A percentile compares a stretch with the other conserved stretches of the same genome.
These are phyloP conservation scores for Hydropsyche betteni DNA, from an alignment of 2,888 invertebrate genomes.

Conservation along the genomic window DNA sequence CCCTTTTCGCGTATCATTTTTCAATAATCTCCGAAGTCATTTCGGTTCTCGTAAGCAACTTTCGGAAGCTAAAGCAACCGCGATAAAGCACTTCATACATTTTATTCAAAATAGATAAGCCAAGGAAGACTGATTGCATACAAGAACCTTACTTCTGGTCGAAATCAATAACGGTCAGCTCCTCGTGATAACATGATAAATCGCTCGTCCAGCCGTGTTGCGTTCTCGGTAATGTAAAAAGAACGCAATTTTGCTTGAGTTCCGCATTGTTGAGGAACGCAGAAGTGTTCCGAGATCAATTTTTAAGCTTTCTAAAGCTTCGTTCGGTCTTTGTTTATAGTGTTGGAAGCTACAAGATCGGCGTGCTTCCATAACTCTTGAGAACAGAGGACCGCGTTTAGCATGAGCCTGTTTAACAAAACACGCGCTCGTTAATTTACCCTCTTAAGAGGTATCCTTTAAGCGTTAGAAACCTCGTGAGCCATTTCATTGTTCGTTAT, in stretches of 20 bases:
- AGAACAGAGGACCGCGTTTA: constrained; percentile 26
- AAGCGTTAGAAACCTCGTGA: background rate
- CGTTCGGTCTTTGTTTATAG: constrained; percentile 28
- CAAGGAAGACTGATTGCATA: constrained; percentile 31
- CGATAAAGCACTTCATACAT: constrained; percentile 1
- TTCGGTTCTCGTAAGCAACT: too few relatives aligned
- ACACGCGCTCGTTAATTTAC: constrained; percentile 46
- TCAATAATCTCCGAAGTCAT: too few relatives aligned
- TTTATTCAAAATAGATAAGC: constrained; percentile 43
- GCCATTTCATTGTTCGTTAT: background rate
- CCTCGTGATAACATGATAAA: constrained; percentile 25
- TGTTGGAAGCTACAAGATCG: constrained; percentile 36
- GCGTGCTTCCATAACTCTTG: constrained; percentile 39
- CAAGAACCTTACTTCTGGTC: constrained; percentile 30
- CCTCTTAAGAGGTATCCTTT: constrained; percentile 32
- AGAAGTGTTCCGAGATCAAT: background rate
- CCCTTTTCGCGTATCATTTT: too few relatives aligned
- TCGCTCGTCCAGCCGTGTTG: background rate
- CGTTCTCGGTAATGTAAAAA: background rate
- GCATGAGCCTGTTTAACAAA: constrained; percentile 39
- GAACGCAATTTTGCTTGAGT: background rate
- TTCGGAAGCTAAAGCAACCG: too few relatives aligned
- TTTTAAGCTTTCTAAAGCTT: background rate
- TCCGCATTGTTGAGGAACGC: constrained; percentile 11
- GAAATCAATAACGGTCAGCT: constrained; percentile 33